Conservation (phyloP, 2,888 invertebrate species). For the Cheiracanthium punctorium region DNA sequence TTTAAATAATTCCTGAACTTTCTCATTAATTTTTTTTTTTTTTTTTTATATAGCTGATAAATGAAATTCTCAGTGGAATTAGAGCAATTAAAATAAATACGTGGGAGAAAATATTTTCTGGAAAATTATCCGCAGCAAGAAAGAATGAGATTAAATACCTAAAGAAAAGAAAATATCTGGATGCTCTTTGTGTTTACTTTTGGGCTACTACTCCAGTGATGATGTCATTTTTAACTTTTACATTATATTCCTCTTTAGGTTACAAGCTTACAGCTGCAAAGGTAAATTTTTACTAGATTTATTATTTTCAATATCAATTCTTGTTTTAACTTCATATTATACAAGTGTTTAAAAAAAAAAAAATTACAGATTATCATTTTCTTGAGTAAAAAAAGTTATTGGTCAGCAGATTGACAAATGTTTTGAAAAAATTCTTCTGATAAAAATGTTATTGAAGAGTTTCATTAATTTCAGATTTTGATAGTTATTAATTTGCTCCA, state of each 20-base stretch:
- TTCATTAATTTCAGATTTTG: too few relatives aligned
- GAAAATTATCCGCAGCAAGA: slow-evolving; percentile 73
- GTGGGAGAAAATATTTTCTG: slow-evolving; percentile 84
- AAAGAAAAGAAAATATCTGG: slow-evolving; percentile 90
- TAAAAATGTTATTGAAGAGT: too few relatives aligned
- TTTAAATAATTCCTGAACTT: too few relatives aligned
- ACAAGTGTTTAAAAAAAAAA: too few relatives aligned
- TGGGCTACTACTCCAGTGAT: slow-evolving; percentile 98
- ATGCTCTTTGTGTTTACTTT: slow-evolving; percentile 97
- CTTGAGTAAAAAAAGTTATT: too few relatives aligned
- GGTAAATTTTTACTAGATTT: too few relatives aligned
- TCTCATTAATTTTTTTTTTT: slow-evolving; percentile 65
- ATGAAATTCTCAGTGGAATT: slow-evolving; percentile 91
- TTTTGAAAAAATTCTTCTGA: too few relatives aligned
- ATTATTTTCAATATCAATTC: too few relatives aligned
- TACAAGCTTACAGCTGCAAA: slow-evolving; percentile 89
- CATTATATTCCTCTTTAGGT: slow-evolving; percentile 86
- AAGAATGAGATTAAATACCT: slow-evolving; percentile 76
- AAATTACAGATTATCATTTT: too few relatives aligned
- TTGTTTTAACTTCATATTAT: too few relatives aligned
- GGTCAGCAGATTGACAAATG: too few relatives aligned
- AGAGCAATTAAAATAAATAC: slow-evolving; percentile 92
- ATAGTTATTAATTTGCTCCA: too few relatives aligned
- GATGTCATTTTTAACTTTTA: slow-evolving; percentile 89
- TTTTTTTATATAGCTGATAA: slow-evolving; percentile 80